Evolutionary conservation across 2,113 vertebrate species (phyloP), one percentile per base, ranked within the genome.

Genomic region (Dipodomys merriami): DNA sequence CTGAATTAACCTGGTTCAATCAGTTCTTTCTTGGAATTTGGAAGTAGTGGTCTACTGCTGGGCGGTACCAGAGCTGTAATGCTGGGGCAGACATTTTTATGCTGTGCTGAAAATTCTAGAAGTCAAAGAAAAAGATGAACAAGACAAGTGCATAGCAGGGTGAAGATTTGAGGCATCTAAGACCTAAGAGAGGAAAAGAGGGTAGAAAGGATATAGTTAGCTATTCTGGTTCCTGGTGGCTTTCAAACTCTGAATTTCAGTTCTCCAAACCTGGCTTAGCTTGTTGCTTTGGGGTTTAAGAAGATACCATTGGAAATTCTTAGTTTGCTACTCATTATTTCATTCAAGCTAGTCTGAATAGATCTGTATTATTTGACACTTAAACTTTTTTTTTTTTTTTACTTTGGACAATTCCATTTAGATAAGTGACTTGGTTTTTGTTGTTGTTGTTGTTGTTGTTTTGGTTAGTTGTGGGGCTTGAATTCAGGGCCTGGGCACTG

Each of bases 391-490:
- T 86, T 86, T 30, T 86, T 84, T 35, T 86, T 87, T 44, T 81
- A 83, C 79, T 94, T 65, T 91, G 46, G 65, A 71, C 35, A 72
- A 23, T 93, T 88, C 49, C 71, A 91, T 93, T 69, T 22, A 84
- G 60, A 91, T 72, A 82, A 20, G 25, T 57, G 53, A 57, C 53
- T 57, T 57, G 39, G 39, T 39, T 39, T 39, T 39, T 39, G 3
- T 39, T 39, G 3, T 39, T 39, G 39, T 39, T 39, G 39, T 39
- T 39, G 39, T 39, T 39, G 39, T 57, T 57, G 12, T 57, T 57
- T 57, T 49, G 49, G 49, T 49, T 9, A 49, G 10, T 18, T 57
- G 53, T 57, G 2, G 53, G 53, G 53, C 12, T 57, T 18, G 53
- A 57, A 57, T 4, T 57, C 53, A 57, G 53, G 13, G 53, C 53